Evolutionary conservation across 2,113 vertebrate species (phyloP).

Genomic region (Salvelinus namaycush): DNA sequence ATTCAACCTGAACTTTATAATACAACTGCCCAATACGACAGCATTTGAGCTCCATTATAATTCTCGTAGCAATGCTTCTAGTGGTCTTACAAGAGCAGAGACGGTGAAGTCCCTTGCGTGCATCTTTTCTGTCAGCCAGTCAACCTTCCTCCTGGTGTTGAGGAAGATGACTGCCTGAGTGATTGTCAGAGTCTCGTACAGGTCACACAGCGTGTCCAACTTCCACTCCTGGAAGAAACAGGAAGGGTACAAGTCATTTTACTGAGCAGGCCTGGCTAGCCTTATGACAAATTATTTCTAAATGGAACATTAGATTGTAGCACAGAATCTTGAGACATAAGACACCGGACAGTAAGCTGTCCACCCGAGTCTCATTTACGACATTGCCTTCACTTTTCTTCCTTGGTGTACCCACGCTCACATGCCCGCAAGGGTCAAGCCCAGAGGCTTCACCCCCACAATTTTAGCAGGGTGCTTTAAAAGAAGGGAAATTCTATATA

Average conservation of each 20-base stretch:
- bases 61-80: too few relatives aligned
- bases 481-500: constrained; percentile 58
- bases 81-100: constrained; percentile 88
- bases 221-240: constrained; percentile 88
- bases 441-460: not conserved
- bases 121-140: constrained; percentile 99
- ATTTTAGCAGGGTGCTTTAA: constrained; percentile 76
- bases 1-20: too few relatives aligned
- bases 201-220: constrained; percentile 94
- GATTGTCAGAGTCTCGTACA: constrained; percentile 97
- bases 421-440: constrained; percentile 66
- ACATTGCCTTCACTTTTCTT: constrained; percentile 72
- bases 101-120: constrained; percentile 96
- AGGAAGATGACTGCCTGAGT: constrained; percentile 98
- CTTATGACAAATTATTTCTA: not conserved
- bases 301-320: constrained; percentile 38
- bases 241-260: too few relatives aligned
- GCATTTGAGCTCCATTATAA: not conserved
- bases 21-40: not conserved
- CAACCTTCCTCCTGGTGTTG: constrained; percentile 97
- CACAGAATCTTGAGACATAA: constrained; percentile 71
- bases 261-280: too few relatives aligned
- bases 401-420: constrained; percentile 72
- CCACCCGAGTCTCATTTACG: constrained; percentile 64
- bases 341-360: constrained; percentile 78